phyloP scores from a whole-genome alignment of 2,888 invertebrate genomes.

The Drosophila prolongata region DNA sequence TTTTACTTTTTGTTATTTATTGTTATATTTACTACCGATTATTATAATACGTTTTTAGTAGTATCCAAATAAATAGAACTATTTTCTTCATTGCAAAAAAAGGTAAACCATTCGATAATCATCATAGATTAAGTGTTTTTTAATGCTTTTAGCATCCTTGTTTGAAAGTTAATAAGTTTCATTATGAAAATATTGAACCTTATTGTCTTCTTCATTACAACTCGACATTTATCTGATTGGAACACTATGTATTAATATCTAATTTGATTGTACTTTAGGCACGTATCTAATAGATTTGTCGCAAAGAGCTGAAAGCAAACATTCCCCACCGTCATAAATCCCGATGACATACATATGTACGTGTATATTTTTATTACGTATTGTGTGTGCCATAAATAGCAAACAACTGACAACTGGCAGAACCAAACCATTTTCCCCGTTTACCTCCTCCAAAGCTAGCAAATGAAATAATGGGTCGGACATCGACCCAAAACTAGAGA shows the following conservation, averaged over 20 bases:
- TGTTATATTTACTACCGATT: no score
- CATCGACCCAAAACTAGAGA: slow-evolving; percentile 53
- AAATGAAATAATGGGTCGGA: slow-evolving; percentile 42
- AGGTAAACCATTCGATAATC: no score
- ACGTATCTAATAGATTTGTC: slow-evolving; percentile 31
- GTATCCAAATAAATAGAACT: no score
- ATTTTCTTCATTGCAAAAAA: no score
- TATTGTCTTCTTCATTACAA: neutral
- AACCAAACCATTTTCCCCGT: slow-evolving; percentile 10
- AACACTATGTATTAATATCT: slow-evolving; percentile 18
- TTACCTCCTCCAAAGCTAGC: neutral
- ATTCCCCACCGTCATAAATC: slow-evolving; percentile 32
- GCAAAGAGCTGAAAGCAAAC: slow-evolving; percentile 2
- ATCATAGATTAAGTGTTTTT: no score
- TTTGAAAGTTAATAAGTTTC: neutral
- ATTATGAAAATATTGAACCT: no score
- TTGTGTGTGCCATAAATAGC: slow-evolving; percentile 46
- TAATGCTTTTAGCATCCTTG: no score
- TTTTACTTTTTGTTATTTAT: no score
- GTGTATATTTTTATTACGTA: slow-evolving; percentile 30
- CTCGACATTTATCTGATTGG: neutral
- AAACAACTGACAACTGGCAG: slow-evolving; percentile 37
- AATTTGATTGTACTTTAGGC: slow-evolving; percentile 30
- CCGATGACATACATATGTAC: slow-evolving; percentile 15
- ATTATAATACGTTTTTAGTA: no score